Evolutionary conservation across 2,888 invertebrate species (phyloP), one percentile per base, ranked within the genome.

Genomic region (Alitta virens): DNA sequence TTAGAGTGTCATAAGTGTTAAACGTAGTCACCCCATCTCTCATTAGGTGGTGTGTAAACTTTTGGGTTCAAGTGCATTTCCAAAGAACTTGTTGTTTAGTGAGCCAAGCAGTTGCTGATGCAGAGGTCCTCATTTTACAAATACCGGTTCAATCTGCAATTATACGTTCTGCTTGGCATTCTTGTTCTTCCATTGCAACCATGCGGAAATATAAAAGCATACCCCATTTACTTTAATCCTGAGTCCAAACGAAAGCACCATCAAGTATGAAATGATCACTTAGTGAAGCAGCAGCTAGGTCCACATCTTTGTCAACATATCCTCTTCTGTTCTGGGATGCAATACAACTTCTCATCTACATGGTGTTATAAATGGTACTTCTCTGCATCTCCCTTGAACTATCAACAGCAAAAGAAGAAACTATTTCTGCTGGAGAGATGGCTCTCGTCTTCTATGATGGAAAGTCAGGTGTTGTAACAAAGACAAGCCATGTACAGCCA

Each of bases 121-220:
- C 73, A 18, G 75, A 74, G 53, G 2, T 66, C 16, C 60, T 69
- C 1, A 72, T 74, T 54, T 71, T 65, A 1, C 14, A 65, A 43
- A 73, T 66, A 9, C 69, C 69, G 0, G 16, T 74, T 2, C 18
- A 57, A 7, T 49, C n/a, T 24, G 63, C 70, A 16, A 21, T 49
- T 24, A 16, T 18, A 26, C 50, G 62, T 62, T 25, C 16, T 72
- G 2, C 53, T 73, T 49, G 74, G 70, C 12, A 72, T 75, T 14
- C 59, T 75, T 1, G 63, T n/a, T 72, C 16, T 63, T 73, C 7
- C 49, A 74, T 23, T 42, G 33, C 43, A 58, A 24, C 16, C 23
- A 21, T 49, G 18, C 49, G 16, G n/a, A n/a, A n/a, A n/a, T n/a
- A n/a, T n/a, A n/a, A n/a, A n/a, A n/a, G n/a, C n/a, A n/a, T n/a